Conservation (phyloP, 2,113 vertebrate genomes). For the Nycticryphes semicollaris region DNA sequence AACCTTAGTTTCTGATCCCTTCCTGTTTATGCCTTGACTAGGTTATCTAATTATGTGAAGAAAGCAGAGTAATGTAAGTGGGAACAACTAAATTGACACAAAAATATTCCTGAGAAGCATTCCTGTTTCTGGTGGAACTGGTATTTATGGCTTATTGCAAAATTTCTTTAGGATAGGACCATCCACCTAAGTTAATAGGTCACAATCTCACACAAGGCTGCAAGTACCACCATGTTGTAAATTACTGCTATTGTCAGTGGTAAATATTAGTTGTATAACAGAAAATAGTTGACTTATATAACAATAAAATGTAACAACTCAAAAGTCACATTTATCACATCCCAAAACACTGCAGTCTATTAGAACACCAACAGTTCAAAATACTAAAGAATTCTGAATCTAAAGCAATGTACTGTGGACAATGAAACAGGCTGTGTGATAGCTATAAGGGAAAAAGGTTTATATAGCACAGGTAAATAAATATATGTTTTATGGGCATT, state of each 20-base stretch:
- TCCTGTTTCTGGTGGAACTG: not conserved
- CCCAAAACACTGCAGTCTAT: accelerated
- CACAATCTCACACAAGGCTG: not conserved
- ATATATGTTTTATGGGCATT: not conserved
- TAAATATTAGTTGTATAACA: not conserved
- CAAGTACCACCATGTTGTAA: not conserved
- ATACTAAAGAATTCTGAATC: not conserved
- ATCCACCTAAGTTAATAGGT: not conserved
- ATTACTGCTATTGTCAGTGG: not conserved
- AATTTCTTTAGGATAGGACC: not conserved
- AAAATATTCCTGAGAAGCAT: not conserved
- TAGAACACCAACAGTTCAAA: not conserved
- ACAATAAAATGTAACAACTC: not conserved
- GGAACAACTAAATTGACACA: not conserved
- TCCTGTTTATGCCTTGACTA: not conserved
- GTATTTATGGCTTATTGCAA: not conserved
- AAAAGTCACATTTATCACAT: not conserved
- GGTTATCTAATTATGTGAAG: not conserved
- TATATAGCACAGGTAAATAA: not conserved
- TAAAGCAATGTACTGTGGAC: not conserved
- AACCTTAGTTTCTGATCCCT: not conserved
- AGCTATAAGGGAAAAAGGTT: not conserved
- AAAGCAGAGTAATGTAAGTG: not conserved
- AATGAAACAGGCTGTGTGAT: not conserved
- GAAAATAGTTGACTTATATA: not conserved